These are phyloP conservation scores for Lasioglossum vierecki DNA, from an alignment of 2,888 invertebrate genomes.

Conservation along the genomic window DNA sequence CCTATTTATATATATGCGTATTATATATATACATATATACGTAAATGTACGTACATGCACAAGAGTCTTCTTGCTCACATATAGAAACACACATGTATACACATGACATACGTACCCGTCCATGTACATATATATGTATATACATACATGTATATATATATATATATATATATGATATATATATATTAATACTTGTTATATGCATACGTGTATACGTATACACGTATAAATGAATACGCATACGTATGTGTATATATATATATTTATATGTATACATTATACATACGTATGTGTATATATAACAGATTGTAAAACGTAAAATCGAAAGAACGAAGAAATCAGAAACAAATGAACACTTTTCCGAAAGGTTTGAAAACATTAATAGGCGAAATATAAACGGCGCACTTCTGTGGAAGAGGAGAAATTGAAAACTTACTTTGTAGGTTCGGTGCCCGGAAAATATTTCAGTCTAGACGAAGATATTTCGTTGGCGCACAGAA, in stretches of 20 bases:
- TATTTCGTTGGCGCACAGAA: conserved; percentile 82
- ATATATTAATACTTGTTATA: background rate
- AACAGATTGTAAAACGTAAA: conserved; percentile 59
- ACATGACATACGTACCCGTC: background rate
- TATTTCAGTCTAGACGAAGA: conserved; percentile 81
- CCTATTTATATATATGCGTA: background rate
- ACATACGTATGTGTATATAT: background rate
- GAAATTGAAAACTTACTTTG: conserved; percentile 75
- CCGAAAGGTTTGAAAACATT: conserved; percentile 16
- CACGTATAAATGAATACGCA: background rate
- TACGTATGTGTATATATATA: background rate
- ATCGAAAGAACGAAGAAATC: conserved; percentile 33
- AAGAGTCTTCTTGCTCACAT: background rate
- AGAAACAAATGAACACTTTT: conserved; percentile 15
- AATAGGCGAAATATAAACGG: background rate
- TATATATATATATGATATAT: background rate
- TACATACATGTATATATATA: background rate
- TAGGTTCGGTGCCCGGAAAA: conserved; percentile 81
- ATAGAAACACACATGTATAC: background rate
- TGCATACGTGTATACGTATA: background rate
- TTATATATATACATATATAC: background rate
- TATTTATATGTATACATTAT: background rate
- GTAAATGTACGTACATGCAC: background rate
- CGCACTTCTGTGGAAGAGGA: background rate
- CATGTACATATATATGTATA: background rate